Conservation (phyloP, 2,888 invertebrate species). For the Orthonevra nobilis region DNA sequence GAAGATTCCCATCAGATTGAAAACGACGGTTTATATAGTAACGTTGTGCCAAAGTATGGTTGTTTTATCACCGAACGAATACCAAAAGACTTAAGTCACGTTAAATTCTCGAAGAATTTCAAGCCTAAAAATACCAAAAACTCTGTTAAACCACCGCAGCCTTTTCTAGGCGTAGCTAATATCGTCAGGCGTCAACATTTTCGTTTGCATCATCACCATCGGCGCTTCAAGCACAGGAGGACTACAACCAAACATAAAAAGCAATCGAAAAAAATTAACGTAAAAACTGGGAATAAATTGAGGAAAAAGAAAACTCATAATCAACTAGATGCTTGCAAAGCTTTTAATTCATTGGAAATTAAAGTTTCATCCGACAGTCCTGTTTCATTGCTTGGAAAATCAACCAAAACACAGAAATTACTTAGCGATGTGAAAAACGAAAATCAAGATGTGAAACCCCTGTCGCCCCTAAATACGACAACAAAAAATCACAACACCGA, state of each 20-base stretch:
- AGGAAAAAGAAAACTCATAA: neutral
- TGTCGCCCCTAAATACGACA: too few relatives aligned
- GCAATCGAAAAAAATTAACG: neutral
- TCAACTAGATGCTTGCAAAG: neutral
- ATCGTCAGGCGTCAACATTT: constrained; percentile 42
- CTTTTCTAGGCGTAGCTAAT: constrained; percentile 76
- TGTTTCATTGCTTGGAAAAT: too few relatives aligned
- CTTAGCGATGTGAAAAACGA: too few relatives aligned
- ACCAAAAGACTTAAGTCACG: constrained; percentile 76
- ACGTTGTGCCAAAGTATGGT: constrained; percentile 79
- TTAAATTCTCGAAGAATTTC: constrained; percentile 72
- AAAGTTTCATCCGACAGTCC: constrained; percentile 9
- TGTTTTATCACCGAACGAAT: constrained; percentile 76
- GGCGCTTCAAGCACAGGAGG: constrained; percentile 27
- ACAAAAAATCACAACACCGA: too few relatives aligned
- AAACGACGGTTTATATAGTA: constrained; percentile 70
- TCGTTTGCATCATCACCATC: constrained; percentile 41
- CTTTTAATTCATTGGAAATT: neutral
- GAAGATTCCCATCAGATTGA: constrained; percentile 5
- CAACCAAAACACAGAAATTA: too few relatives aligned
- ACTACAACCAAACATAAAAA: constrained; percentile 34
- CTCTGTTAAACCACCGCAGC: constrained; percentile 67
- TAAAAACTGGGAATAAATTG: neutral
- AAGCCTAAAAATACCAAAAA: constrained; percentile 65
- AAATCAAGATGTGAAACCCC: too few relatives aligned